These are phyloP conservation scores for Protophormia terraenovae DNA, from an alignment of 2,888 invertebrate genomes.

Conservation along the genomic window DNA sequence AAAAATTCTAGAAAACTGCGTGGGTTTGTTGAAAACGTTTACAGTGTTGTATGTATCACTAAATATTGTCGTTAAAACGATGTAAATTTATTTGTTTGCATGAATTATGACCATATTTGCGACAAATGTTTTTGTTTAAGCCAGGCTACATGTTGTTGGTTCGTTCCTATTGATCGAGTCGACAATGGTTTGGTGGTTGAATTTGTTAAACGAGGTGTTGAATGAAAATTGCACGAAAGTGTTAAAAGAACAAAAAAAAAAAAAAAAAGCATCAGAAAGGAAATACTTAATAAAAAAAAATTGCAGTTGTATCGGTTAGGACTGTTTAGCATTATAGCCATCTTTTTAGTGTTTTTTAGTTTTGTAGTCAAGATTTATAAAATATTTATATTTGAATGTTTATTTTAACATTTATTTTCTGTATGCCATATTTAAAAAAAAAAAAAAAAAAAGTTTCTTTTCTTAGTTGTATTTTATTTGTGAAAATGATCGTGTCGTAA, in stretches of 20 bases:
- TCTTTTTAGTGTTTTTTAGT: conserved; percentile 9
- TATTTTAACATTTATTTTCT: conserved; percentile 61
- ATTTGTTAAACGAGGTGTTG: conserved; percentile 58
- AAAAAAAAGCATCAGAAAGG: neutral
- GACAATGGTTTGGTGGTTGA: conserved; percentile 20
- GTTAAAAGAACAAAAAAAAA: conserved; percentile 25
- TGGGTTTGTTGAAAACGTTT: conserved; percentile 46
- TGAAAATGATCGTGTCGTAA: conserved; percentile 58
- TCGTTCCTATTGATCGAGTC: conserved; percentile 11
- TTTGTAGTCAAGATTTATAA: conserved; percentile 17
- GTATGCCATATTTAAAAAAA: conserved; percentile 64
- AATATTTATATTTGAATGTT: conserved; percentile 55
- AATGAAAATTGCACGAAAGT: conserved; percentile 59
- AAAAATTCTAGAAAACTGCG: conserved; percentile 51
- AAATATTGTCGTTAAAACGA: conserved; percentile 57
- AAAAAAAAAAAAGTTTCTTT: conserved; percentile 24
- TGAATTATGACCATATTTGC: conserved; percentile 79
- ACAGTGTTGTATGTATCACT: neutral
- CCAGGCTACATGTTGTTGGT: neutral
- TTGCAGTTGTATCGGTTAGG: conserved; percentile 9
- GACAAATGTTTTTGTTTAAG: conserved; percentile 74
- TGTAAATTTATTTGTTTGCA: conserved; percentile 77
- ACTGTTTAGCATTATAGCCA: conserved; percentile 59
- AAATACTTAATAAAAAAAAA: conserved; percentile 7
- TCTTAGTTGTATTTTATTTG: conserved; percentile 15